Conservation (phyloP, 2,113 vertebrate species). For the Carlito syrichta region DNA sequence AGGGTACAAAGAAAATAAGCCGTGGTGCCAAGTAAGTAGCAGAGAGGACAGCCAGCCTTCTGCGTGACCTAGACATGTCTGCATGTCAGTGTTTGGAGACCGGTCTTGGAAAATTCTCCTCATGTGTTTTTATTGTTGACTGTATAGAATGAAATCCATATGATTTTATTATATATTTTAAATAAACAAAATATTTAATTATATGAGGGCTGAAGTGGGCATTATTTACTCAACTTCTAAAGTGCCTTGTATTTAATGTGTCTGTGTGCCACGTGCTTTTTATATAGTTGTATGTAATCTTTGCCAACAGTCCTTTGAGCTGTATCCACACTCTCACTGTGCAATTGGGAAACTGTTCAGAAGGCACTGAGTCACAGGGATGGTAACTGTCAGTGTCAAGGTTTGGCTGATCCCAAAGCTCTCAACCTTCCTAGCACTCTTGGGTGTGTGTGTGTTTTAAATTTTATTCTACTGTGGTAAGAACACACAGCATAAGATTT, state of each 20-base stretch:
- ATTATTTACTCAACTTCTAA: background rate
- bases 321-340: background rate
- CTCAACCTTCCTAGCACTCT: background rate
- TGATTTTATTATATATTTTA: background rate
- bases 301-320: background rate
- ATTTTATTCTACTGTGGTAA: background rate
- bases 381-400: background rate
- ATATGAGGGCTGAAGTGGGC: background rate
- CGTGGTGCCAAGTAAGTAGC: constrained; percentile 72
- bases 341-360: background rate
- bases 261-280: background rate
- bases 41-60: constrained; percentile 57
- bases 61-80: background rate
- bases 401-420: background rate
- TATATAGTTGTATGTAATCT: background rate
- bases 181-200: background rate
- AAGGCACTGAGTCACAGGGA: background rate
- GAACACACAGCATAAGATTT: background rate
- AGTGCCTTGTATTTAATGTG: background rate
- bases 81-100: too few relatives aligned
- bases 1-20: constrained; percentile 72
- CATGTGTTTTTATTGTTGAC: background rate
- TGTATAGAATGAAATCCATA: background rate
- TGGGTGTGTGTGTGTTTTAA: background rate
- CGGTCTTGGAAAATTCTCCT: background rate